Percentiles rank a stretch among this genome's conserved stretches.
phyloP scores from a whole-genome alignment of 2,888 invertebrate species.

The Hemicrepidius hirtus region DNA sequence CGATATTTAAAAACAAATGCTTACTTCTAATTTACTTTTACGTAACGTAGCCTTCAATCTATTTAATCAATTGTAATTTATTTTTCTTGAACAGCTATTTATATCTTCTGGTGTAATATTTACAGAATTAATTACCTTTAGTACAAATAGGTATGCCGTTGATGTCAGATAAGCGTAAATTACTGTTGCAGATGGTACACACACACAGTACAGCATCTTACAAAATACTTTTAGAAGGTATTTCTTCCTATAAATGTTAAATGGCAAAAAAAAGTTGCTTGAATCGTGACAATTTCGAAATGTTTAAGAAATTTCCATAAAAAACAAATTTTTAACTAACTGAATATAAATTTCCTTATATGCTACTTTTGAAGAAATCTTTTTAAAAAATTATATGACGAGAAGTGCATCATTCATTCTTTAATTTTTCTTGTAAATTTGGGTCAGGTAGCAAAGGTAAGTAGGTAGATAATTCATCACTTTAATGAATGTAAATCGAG shows the following conservation, averaged over 20 bases:
- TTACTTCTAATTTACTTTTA: slow-evolving; percentile 6
- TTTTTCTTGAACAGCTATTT: slow-evolving; percentile 32
- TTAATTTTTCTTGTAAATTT: slow-evolving; percentile 11
- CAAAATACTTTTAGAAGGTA: not conserved
- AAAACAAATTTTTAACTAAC: too few relatives aligned
- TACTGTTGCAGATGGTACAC: not conserved
- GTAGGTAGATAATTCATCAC: slow-evolving; percentile 30
- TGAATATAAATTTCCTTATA: too few relatives aligned
- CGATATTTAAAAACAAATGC: not conserved
- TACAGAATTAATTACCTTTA: slow-evolving; percentile 28
- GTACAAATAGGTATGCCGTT: slow-evolving; percentile 16
- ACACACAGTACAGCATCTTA: slow-evolving; percentile 4
- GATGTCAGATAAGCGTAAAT: not conserved
- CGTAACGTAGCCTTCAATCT: slow-evolving; percentile 35
- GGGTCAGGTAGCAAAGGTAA: slow-evolving; percentile 26
- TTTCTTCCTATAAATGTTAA: too few relatives aligned
- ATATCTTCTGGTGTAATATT: slow-evolving; percentile 32
- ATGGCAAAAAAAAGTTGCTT: too few relatives aligned
- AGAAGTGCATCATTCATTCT: too few relatives aligned
- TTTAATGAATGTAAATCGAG: slow-evolving; percentile 20
- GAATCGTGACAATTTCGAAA: too few relatives aligned
- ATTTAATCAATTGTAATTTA: slow-evolving; percentile 39
- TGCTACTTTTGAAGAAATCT: too few relatives aligned
- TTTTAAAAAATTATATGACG: too few relatives aligned
- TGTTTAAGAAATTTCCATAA: too few relatives aligned